Conservation (phyloP, 2,888 invertebrate species). For the Drosophila mercatorum region DNA sequence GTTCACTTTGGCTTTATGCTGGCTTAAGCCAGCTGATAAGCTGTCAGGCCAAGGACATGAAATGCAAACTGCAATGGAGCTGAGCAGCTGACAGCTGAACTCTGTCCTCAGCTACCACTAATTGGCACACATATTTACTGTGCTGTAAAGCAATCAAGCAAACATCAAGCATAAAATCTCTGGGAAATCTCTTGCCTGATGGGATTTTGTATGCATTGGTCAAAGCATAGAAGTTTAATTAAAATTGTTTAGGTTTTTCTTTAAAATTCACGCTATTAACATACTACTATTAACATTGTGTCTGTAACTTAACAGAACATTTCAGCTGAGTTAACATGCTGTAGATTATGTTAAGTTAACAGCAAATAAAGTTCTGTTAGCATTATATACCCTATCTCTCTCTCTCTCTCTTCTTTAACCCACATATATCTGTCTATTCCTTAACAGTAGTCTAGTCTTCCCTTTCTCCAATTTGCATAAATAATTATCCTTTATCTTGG, state of each 20-base stretch:
- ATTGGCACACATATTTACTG: constrained; percentile 56
- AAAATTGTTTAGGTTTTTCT: background rate
- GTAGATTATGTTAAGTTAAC: no score
- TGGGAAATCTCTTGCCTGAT: no score
- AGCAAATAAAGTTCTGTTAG: no score
- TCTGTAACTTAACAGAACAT: no score
- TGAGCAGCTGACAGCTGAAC: constrained; percentile 9
- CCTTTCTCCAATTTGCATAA: background rate
- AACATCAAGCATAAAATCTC: background rate
- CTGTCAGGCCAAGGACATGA: constrained; percentile 18
- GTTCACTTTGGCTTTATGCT: constrained; percentile 15
- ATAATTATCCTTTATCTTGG: background rate
- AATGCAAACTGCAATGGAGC: constrained; percentile 29
- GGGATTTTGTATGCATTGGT: background rate
- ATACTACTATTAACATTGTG: no score
- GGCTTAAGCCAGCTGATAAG: constrained; percentile 24
- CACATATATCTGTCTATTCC: no score
- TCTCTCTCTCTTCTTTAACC: no score
- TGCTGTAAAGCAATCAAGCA: constrained; percentile 37
- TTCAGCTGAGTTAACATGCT: no score
- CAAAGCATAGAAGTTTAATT: background rate
- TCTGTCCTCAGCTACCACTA: constrained; percentile 37
- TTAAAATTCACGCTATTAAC: background rate
- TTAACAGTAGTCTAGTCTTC: no score
- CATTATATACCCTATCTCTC: no score